Conservation (phyloP, 2,888 invertebrate species). For the Drosophila anomalata region DNA sequence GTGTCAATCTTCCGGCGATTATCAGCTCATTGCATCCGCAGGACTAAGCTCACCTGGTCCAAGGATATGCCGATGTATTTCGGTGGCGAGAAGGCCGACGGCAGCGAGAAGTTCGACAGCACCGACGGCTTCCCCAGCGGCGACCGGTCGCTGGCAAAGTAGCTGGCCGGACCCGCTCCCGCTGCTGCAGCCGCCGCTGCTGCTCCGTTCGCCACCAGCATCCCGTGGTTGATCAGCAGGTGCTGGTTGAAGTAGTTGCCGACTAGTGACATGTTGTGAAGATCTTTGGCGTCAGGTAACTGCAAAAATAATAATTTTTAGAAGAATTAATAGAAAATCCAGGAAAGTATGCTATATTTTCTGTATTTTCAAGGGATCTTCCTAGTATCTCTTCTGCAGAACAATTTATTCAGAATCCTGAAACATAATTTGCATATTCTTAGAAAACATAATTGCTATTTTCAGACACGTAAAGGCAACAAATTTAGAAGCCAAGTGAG, state of each 20-base stretch:
- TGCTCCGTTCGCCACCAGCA: slow-evolving; percentile 84
- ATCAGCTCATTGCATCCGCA: slow-evolving; percentile 12
- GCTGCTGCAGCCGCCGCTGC: slow-evolving; percentile 79
- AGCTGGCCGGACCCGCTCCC: slow-evolving; percentile 78
- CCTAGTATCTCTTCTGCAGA: neutral
- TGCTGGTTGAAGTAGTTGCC: slow-evolving; percentile 89
- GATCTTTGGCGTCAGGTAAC: slow-evolving; percentile 87
- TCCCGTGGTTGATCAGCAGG: slow-evolving; percentile 87
- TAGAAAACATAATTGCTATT: slow-evolving; percentile 10
- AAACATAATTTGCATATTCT: neutral
- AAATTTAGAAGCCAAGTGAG: slow-evolving; percentile 23
- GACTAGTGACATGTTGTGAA: slow-evolving; percentile 87
- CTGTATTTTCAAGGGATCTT: neutral
- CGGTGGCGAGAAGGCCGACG: slow-evolving; percentile 89
- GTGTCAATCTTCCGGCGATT: slow-evolving; percentile 62
- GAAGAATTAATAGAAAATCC: too few relatives aligned
- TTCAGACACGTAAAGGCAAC: slow-evolving; percentile 11
- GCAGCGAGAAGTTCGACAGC: slow-evolving; percentile 88
- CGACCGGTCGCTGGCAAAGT: slow-evolving; percentile 84
- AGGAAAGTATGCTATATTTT: too few relatives aligned
- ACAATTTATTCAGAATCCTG: neutral
- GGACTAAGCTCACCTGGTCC: slow-evolving; percentile 82
- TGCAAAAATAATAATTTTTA: slow-evolving; percentile 38
- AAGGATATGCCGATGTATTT: slow-evolving; percentile 86
- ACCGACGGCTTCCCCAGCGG: slow-evolving; percentile 85